A percentile compares a stretch with the other conserved stretches of the same genome.
Conservation (phyloP, 2,888 invertebrate genomes). For the Aspidiotus rigidus region DNA sequence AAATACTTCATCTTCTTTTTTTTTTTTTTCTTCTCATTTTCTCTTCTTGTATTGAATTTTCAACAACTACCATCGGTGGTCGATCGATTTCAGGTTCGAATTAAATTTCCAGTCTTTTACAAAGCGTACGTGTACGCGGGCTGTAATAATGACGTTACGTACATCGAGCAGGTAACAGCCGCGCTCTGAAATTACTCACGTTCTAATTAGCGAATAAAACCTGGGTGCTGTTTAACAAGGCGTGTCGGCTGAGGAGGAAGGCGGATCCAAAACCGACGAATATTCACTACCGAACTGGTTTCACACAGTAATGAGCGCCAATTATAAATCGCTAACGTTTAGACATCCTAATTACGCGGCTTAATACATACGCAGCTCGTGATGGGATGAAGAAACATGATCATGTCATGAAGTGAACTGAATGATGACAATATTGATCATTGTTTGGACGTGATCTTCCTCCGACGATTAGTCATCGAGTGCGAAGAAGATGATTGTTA, state of each 20-base stretch:
- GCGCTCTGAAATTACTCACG: neutral
- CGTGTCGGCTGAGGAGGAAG: neutral
- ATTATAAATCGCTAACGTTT: slow-evolving; percentile 27
- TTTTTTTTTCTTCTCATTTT: no score
- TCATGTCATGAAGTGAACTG: no score
- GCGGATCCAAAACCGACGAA: neutral
- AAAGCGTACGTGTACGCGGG: neutral
- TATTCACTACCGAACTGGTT: slow-evolving; percentile 24
- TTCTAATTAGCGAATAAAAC: neutral
- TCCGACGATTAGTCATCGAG: no score
- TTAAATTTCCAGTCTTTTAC: neutral
- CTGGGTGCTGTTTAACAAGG: slow-evolving; percentile 3
- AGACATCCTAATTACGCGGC: slow-evolving; percentile 19
- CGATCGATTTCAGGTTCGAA: neutral
- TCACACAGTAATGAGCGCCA: slow-evolving; percentile 21
- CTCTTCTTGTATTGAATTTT: no score
- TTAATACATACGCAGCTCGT: neutral
- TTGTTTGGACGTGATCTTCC: no score
- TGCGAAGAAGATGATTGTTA: no score
- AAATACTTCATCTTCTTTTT: no score
- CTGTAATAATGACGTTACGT: neutral
- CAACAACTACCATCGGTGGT: neutral
- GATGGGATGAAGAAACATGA: no score
- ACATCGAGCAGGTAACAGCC: neutral
- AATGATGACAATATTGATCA: no score